Base-by-base conservation (phyloP, 2,888 invertebrate genomes). In the Agrotis puta region DNA sequence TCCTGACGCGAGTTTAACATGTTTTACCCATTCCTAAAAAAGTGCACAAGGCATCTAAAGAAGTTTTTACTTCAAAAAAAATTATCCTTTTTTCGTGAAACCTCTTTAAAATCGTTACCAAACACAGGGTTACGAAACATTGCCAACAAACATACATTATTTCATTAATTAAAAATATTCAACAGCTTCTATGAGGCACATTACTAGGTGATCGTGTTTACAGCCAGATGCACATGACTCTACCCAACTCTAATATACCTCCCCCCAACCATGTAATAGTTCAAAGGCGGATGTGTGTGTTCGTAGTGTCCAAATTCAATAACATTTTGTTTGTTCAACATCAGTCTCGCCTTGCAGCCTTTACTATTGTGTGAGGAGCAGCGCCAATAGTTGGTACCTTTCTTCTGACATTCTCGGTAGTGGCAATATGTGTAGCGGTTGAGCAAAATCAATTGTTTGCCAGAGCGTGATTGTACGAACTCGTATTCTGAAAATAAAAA, bases 281-380 rank as follows among this genome's bases (percentile, higher is more conserved):
- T 50, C 1, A 2, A 24, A 0, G 76, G 71, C 7, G 59, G 54
- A 22, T 77, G 76, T 1, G 18, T 56, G n/a, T 77, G 76, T n/a
- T 71, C 66, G 11, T 48, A 66, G 11, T 76, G 22, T 20, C 53
- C 76, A 18, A 6, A 20, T 48, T 51, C 61, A 5, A 76, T 65
- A 4, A 3, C 14, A 43, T 64, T 64, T 47, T 24, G 18, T 13
- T 56, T 62, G 39, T 68, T 65, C 1, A 66, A 2, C 16, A 79
- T 51, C 2, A 79, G 24, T 47, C 74, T 79, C 24, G 67, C 80
- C 9, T 22, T 79, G 18, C 79, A 79, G 11, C 80, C 64, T 57
- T 65, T 76, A 20, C 58, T 47, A 7, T 56, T 48, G 58, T 77
- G 76, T 4, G 80, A 72, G 0, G 79, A 79, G 64, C 79, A 79